Percentiles rank a stretch among this genome's conserved stretches.
Conservation (phyloP, 2,113 vertebrate genomes). For the Poeciliopsis occidentalis region DNA sequence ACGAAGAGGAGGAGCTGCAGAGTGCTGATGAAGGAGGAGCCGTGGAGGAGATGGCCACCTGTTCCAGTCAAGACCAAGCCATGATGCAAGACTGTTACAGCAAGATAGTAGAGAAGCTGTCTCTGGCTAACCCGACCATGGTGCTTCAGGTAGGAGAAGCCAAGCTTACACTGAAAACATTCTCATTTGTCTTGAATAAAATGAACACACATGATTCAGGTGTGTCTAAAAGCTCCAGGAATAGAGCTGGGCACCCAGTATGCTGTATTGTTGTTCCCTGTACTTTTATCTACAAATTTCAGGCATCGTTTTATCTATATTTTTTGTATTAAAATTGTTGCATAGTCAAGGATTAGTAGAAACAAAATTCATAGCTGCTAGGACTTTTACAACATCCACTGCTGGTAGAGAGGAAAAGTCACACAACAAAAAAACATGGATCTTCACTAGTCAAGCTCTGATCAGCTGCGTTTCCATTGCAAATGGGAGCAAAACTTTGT, state of each 20-base stretch:
- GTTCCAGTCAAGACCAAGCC: slow-evolving; percentile 94
- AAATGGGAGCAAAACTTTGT: no score
- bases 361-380: neutral
- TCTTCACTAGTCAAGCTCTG: no score
- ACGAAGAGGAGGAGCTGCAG: slow-evolving; percentile 79
- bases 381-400: no score
- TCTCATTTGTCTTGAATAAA: no score
- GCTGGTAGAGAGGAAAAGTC: no score
- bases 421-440: no score
- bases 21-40: slow-evolving; percentile 73
- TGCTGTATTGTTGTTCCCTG: neutral
- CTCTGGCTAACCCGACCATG: slow-evolving; percentile 95
- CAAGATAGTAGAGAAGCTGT: slow-evolving; percentile 98
- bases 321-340: neutral
- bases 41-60: slow-evolving; percentile 85
- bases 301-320: neutral
- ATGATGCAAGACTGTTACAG: slow-evolving; percentile 99
- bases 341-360: neutral
- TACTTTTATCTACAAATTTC: neutral
- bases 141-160: slow-evolving; percentile 89
- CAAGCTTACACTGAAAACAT: no score
- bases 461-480: no score
- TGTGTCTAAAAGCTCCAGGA: no score
- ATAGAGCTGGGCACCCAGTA: no score
- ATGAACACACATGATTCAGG: no score